Base-by-base conservation (phyloP, 2,888 invertebrate species). In the Ectobius pallidus region DNA sequence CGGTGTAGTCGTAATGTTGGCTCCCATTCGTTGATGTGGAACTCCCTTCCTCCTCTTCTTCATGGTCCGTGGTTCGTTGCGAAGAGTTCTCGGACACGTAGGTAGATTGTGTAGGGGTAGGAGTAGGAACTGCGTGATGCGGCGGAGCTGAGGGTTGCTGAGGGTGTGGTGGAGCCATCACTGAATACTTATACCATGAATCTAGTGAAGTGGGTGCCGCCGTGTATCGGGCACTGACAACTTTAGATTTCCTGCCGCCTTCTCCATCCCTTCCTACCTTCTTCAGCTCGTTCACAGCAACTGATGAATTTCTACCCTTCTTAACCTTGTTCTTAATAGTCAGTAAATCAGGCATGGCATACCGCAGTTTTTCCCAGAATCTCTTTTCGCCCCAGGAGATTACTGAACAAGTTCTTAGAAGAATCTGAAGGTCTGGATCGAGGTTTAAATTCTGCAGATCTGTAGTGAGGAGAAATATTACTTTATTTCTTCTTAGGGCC, bases 311-410 rank as follows among this genome's bases (percentile, higher is more conserved):
- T 63, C 68, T 72, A 30, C 58, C 67, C 22, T 65, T 73, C 46
- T 71, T 72, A 44, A 72, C 73, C 71, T 77, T 78, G 49, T 77
- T 73, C 27, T 77, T 77, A 14, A 63, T 30, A 25, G 70, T 87
- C 75, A 87, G 86, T 3, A 91, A 90, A 82, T 96, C 95, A 74
- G 93, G 91, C 85, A 94, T 88, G 73, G 91, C 88, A 81, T 85
- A 87, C 58, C 91, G 87, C 75, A 95, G 86, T 82, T 92, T 92
- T 79, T 93, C 92, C 95, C 95, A 95, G 84, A 95, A 95, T 76
- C 92, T 87, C 69, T 90, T 89, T 80, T 94, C 94, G 76, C 89
- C 90, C 89, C 91, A 92, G 73, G 90, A 87, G 78, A 91, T 87
- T 79, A 89, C 89, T 69, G 88, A 87, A 85, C 91, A 88, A 83